Conservation (phyloP, 2,888 invertebrate genomes). For the Leptopterna dolabrata region DNA sequence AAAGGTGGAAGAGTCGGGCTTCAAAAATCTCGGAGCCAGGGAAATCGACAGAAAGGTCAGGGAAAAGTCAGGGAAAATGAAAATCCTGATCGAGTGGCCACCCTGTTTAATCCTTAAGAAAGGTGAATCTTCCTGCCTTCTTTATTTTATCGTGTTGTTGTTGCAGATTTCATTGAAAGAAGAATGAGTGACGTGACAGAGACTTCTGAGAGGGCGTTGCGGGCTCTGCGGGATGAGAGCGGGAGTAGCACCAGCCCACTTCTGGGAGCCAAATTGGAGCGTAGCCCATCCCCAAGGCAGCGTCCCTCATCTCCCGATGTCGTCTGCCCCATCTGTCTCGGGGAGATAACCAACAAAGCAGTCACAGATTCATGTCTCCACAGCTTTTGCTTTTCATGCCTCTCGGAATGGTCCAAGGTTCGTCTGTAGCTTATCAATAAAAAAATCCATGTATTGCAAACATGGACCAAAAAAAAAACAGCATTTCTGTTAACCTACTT, state of each 20-base stretch:
- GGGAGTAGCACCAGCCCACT: constrained; percentile 1
- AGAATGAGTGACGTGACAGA: constrained; percentile 33
- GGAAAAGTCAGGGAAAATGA: too few species aligned
- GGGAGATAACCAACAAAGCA: constrained; percentile 86
- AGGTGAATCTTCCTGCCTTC: too few species aligned
- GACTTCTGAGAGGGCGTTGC: constrained; percentile 26
- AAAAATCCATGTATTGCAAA: too few species aligned
- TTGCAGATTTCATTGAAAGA: background rate
- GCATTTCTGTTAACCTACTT: background rate
- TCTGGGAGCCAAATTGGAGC: constrained; percentile 14
- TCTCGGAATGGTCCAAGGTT: constrained; percentile 92
- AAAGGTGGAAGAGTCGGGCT: too few species aligned
- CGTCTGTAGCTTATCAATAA: constrained; percentile 59
- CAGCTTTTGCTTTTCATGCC: constrained; percentile 92
- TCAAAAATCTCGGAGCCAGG: too few species aligned
- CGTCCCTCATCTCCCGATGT: constrained; percentile 78
- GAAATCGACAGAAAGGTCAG: too few species aligned
- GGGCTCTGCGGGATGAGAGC: constrained; percentile 19
- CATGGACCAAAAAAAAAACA: too few species aligned
- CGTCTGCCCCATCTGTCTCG: constrained; percentile 93
- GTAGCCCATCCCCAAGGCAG: constrained; percentile 63
- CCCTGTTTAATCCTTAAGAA: too few species aligned
- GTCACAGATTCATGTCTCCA: constrained; percentile 94
- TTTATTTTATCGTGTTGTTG: too few species aligned
- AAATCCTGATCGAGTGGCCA: too few species aligned